Conservation (phyloP, 2,113 vertebrate species). For the Oncorhynchus keta region DNA sequence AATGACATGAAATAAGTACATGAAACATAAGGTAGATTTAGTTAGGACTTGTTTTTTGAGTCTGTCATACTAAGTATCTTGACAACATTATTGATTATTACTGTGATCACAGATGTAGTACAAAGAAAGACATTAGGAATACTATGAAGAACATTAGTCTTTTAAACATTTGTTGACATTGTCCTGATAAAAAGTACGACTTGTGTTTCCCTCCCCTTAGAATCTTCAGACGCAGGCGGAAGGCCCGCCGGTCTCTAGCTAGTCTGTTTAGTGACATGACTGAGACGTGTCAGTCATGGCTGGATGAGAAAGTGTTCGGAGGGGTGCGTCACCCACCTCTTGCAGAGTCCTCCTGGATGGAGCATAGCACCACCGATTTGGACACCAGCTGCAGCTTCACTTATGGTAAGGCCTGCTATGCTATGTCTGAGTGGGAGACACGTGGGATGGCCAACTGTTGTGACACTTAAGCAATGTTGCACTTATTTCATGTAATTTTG, state of each 20-base stretch:
- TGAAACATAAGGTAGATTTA: too few relatives aligned
- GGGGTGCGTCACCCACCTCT: constrained; percentile 33
- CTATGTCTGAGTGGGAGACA: neutral
- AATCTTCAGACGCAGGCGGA: constrained; percentile 76
- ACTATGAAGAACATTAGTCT: too few relatives aligned
- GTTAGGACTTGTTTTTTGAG: neutral
- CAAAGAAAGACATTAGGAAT: neutral
- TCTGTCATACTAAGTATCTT: neutral
- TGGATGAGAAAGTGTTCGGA: constrained; percentile 68
- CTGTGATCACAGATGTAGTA: neutral
- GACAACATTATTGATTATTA: neutral
- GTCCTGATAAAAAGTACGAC: neutral
- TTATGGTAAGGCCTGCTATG: constrained; percentile 57
- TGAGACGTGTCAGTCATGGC: constrained; percentile 74
- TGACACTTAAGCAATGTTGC: too few relatives aligned
- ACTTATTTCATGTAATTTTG: too few relatives aligned
- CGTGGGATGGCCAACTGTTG: neutral
- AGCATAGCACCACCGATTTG: constrained; percentile 40
- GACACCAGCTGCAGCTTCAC: constrained; percentile 56
- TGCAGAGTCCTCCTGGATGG: constrained; percentile 53
- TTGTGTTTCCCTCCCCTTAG: constrained; percentile 51
- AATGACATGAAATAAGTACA: too few relatives aligned
- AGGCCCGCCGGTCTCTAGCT: constrained; percentile 65
- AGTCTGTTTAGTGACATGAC: constrained; percentile 71
- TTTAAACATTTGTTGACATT: too few relatives aligned